phyloP scores from a whole-genome alignment of 2,797 vertebrate species.

The Molossus molossus region DNA sequence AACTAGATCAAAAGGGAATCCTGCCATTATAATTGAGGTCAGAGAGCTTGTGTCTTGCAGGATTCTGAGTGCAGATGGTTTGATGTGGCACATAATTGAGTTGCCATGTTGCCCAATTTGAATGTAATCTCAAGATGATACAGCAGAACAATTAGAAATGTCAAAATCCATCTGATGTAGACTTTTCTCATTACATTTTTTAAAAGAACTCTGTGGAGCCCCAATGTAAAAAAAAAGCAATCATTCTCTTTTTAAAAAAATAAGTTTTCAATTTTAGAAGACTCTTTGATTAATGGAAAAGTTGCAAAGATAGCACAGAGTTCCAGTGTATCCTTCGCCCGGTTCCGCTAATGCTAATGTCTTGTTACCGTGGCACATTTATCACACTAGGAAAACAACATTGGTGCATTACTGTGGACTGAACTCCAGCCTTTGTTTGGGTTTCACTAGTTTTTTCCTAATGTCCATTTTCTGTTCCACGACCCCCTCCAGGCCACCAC shows the following conservation, averaged over 20 bases:
- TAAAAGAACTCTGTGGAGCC: not conserved
- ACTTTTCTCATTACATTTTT: not conserved
- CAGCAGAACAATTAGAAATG: slow-evolving; percentile 40
- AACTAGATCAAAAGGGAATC: not conserved
- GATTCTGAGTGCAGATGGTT: not conserved
- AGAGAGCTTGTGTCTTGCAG: not conserved
- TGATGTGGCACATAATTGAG: not conserved
- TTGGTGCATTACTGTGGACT: not conserved
- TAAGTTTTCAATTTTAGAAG: not conserved
- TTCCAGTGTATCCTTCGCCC: not conserved
- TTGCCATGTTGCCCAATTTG: not conserved
- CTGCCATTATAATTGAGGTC: slow-evolving; percentile 23
- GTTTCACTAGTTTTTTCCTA: not conserved
- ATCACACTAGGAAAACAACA: not conserved
- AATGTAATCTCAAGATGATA: slow-evolving; percentile 21
- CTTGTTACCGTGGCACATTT: not conserved
- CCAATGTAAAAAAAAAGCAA: not conserved
- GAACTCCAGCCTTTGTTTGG: not conserved
- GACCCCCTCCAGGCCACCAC: no score
- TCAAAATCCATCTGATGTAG: slow-evolving; percentile 17
- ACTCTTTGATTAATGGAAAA: no score
- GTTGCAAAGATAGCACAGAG: not conserved
- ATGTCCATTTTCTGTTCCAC: no score
- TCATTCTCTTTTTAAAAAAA: not conserved
- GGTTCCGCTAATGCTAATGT: not conserved